Percentiles rank a stretch among this genome's conserved stretches.
These are phyloP conservation scores for Apteryx mantelli DNA, from an alignment of 2,113 vertebrate species.

Conservation along the genomic window DNA sequence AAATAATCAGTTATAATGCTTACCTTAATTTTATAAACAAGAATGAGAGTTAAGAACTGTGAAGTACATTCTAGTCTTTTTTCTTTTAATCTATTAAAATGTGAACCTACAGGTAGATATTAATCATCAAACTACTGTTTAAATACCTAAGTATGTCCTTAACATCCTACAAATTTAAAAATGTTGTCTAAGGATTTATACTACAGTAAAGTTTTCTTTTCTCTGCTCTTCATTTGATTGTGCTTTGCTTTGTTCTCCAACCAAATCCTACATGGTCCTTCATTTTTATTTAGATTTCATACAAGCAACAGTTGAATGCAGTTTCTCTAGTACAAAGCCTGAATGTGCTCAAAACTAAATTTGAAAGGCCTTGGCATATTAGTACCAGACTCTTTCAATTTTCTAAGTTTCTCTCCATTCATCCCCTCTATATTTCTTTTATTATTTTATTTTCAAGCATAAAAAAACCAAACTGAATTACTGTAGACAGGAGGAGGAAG, in stretches of 20 bases:
- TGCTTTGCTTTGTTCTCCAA: neutral
- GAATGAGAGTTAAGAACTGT: neutral
- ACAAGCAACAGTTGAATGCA: neutral
- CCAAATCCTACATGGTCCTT: neutral
- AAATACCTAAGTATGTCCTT: neutral
- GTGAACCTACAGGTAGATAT: neutral
- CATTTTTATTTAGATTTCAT: neutral
- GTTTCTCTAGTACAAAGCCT: neutral
- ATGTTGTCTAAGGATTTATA: neutral
- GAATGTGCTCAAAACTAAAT: neutral
- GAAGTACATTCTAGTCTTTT: neutral
- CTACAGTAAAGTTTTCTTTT: neutral
- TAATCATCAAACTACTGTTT: neutral
- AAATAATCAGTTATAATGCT: neutral
- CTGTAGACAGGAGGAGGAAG: neutral
- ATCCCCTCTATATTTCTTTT: neutral
- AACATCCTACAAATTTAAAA: neutral
- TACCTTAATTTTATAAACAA: conserved; percentile 1
- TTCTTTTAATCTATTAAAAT: neutral
- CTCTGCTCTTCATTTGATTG: neutral
- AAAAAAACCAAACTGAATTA: neutral
- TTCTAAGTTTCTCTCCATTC: neutral
- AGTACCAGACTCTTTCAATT: neutral
- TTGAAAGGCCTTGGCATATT: neutral
- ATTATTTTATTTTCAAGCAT: neutral